Evolutionary conservation across 2,113 vertebrate species (phyloP).

Genomic region (Baryphthengus martii): DNA sequence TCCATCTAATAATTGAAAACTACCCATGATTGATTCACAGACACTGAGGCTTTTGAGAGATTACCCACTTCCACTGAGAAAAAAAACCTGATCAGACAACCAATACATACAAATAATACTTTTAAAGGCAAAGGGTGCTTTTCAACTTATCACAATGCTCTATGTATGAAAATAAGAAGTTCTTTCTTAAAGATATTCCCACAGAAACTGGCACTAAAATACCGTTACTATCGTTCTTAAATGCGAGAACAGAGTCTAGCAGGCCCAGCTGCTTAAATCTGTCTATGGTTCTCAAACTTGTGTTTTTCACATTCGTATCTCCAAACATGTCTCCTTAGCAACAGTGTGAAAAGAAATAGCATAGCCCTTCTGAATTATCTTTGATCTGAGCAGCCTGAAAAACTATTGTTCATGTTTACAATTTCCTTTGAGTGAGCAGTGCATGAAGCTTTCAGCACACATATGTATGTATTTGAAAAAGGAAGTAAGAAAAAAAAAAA

Average conservation of each 20-base stretch:
- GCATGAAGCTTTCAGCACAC: neutral
- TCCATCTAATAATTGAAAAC: neutral
- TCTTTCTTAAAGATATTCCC: neutral
- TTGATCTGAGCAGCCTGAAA: neutral
- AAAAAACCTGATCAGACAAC: neutral
- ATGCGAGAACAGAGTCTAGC: neutral
- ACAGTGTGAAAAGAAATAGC: neutral
- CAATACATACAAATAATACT: neutral
- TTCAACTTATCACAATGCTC: neutral
- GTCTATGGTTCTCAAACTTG: neutral
- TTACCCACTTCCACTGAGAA: neutral
- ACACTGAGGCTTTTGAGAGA: rapidly evolving
- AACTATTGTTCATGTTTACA: neutral
- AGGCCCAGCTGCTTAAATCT: neutral
- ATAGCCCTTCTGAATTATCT: neutral
- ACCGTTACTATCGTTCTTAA: neutral
- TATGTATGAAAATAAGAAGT: neutral
- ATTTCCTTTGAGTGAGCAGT: neutral
- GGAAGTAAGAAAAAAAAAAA: neutral
- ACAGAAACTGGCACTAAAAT: neutral
- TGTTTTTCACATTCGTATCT: neutral
- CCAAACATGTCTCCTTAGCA: neutral
- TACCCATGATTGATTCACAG: neutral
- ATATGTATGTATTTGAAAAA: neutral
- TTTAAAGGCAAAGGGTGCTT: neutral